phyloP scores from a whole-genome alignment of 2,113 vertebrate species.

The Paramisgurnus dabryanus region DNA sequence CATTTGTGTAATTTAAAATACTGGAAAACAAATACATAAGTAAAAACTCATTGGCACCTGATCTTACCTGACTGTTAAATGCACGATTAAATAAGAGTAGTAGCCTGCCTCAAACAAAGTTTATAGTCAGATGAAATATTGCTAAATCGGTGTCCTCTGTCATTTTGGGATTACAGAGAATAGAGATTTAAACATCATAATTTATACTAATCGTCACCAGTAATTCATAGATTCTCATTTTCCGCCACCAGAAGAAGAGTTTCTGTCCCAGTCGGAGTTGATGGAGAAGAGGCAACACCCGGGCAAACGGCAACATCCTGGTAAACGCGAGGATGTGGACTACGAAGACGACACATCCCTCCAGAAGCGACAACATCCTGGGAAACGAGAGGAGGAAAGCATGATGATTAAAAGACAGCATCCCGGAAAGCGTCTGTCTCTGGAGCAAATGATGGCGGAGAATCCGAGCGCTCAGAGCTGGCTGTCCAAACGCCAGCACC shows the following conservation, averaged over 20 bases:
- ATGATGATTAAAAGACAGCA: constrained; percentile 79
- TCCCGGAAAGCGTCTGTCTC: constrained; percentile 74
- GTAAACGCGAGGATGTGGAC: constrained; percentile 87
- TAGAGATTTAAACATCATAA: too few relatives aligned
- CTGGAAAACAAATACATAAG: too few relatives aligned
- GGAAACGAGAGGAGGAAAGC: constrained; percentile 74
- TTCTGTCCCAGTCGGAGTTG: constrained; percentile 68
- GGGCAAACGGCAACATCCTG: constrained; percentile 74
- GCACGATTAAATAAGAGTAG: too few relatives aligned
- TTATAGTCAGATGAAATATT: too few relatives aligned
- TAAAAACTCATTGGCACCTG: too few relatives aligned
- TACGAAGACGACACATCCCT: constrained; percentile 62
- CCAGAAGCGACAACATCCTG: constrained; percentile 76
- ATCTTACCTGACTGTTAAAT: too few relatives aligned
- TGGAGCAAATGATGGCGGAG: constrained; percentile 65
- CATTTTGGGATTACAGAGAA: too few relatives aligned
- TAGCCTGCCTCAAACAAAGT: too few relatives aligned
- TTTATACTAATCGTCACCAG: background rate
- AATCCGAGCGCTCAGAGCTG: constrained; percentile 63
- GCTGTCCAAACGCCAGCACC: constrained; percentile 82
- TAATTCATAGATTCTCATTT: background rate
- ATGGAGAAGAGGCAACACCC: constrained; percentile 81
- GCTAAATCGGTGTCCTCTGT: too few relatives aligned
- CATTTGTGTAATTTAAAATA: too few relatives aligned
- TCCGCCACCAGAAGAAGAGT: constrained; percentile 67